Percentiles rank a stretch among this genome's conserved stretches.
Conservation (phyloP, 2,797 vertebrate species). For the Myotis findleyi region DNA sequence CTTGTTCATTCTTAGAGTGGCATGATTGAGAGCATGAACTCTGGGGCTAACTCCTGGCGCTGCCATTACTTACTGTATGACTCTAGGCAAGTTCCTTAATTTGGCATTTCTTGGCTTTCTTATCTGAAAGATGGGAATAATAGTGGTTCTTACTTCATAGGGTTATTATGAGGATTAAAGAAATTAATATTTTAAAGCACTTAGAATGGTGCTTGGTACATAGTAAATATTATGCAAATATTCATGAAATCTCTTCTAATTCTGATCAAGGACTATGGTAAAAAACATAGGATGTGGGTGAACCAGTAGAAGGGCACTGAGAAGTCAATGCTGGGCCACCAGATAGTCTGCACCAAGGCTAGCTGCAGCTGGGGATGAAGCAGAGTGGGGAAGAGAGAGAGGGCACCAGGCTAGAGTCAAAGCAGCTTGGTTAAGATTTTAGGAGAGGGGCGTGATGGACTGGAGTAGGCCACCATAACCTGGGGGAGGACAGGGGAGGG, state of each 20-base stretch:
- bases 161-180: slow-evolving; percentile 6
- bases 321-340: not conserved
- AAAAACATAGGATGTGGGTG: not conserved
- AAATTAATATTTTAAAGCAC: not conserved
- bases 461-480: not conserved
- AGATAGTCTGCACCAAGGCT: not conserved
- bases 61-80: not conserved
- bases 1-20: not conserved
- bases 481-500: too few species aligned
- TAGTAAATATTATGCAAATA: not conserved
- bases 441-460: not conserved
- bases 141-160: not conserved
- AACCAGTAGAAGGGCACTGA: not conserved
- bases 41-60: not conserved
- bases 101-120: not conserved
- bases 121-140: not conserved
- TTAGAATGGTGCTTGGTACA: not conserved
- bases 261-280: not conserved
- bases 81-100: not conserved
- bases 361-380: not conserved
- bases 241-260: slow-evolving; percentile 27
- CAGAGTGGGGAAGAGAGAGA: not conserved
- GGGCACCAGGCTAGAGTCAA: not conserved
- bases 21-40: not conserved
- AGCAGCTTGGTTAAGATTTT: not conserved